phyloP scores from a whole-genome alignment of 2,888 invertebrate genomes.

The Copidosoma aretas region DNA sequence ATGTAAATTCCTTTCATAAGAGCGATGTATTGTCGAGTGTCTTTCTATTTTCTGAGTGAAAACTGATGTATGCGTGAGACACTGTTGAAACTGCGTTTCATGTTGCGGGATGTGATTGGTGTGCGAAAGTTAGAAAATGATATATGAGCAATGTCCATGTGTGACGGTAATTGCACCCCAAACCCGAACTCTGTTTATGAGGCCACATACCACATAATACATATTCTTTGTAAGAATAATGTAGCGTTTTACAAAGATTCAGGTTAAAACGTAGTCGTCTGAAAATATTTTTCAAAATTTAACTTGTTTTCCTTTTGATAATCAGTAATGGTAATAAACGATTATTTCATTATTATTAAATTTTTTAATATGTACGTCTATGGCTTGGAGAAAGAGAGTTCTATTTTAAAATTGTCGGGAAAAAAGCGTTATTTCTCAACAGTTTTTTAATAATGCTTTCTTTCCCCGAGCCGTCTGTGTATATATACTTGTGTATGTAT shows the following conservation, averaged over 20 bases:
- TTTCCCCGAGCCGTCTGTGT: no score
- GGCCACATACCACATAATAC: constrained; percentile 27
- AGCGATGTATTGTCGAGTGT: constrained; percentile 50
- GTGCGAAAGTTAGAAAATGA: constrained; percentile 36
- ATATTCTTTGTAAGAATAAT: constrained; percentile 34
- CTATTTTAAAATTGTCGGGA: no score
- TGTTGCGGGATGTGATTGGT: constrained; percentile 29
- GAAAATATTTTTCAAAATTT: constrained; percentile 33
- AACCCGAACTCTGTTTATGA: constrained; percentile 27
- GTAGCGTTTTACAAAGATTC: constrained; percentile 35
- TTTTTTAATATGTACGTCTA: no score
- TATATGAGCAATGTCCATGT: constrained; percentile 32
- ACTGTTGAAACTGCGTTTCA: constrained; percentile 41
- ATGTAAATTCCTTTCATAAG: constrained; percentile 53
- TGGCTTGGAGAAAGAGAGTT: no score
- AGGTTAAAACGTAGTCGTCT: constrained; percentile 22
- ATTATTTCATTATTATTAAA: no score
- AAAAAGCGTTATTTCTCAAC: no score
- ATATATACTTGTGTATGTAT: no score
- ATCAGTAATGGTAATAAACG: no score
- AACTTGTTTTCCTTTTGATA: constrained; percentile 26
- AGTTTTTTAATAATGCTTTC: no score
- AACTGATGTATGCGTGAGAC: constrained; percentile 38
- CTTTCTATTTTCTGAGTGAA: constrained; percentile 53
- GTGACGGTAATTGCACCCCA: constrained; percentile 37